Evolutionary conservation across 2,113 vertebrate species (phyloP).

Genomic region (Catharus minimus): DNA sequence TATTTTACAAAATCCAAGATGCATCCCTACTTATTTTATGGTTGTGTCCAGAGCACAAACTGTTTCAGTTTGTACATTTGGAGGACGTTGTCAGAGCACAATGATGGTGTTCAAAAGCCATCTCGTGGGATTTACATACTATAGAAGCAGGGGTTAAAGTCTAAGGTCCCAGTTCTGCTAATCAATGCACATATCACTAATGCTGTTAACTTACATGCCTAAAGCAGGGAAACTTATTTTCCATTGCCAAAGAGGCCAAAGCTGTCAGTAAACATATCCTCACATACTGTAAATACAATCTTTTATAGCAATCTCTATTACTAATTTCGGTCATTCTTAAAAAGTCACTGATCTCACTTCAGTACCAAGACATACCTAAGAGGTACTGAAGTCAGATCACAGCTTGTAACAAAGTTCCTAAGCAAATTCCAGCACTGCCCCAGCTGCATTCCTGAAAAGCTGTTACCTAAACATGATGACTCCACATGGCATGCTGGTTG

Average conservation of each 20-base stretch:
- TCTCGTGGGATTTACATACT: neutral
- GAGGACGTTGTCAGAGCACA: neutral
- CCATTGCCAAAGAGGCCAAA: neutral
- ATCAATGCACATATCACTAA: neutral
- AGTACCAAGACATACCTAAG: neutral
- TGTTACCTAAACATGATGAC: neutral
- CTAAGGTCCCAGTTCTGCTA: neutral
- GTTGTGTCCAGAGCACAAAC: neutral
- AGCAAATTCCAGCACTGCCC: neutral
- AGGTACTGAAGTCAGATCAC: constrained; percentile 4
- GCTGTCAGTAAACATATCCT: neutral
- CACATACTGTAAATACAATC: neutral
- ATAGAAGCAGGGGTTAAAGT: neutral
- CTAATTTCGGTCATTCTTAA: neutral
- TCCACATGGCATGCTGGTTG: neutral
- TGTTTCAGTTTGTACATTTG: neutral
- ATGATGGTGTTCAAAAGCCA: neutral
- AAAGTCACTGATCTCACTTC: neutral
- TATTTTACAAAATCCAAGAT: neutral
- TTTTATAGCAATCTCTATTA: neutral
- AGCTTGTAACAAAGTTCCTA: constrained; percentile 2
- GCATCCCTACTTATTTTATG: neutral
- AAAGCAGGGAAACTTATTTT: neutral
- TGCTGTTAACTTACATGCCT: neutral
- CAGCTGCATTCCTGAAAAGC: constrained; percentile 43